Evolutionary conservation across 2,888 invertebrate genomes (phyloP), one percentile per base, ranked within the genome.

Genomic region (Cheilosia variabilis): DNA sequence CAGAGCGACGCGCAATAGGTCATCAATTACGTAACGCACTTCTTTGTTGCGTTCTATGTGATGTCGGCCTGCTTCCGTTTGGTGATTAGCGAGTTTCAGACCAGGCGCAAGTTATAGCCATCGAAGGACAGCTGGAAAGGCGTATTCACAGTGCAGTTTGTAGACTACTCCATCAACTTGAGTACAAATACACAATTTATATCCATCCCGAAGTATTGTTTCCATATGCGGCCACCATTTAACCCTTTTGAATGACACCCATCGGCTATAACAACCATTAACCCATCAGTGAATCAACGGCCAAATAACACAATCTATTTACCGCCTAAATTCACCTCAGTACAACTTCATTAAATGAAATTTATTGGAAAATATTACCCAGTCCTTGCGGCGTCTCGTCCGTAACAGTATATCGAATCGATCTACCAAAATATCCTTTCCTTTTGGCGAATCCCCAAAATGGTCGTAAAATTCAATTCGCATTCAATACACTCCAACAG

Each of bases 271-370:
- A 19, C 47, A 37, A 37, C 72, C 65, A 83, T 78, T 72, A 83
- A 79, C 50, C 84, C 65, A 60, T 63, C 71, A 77, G 37, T 52
- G 45, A 41, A 69, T 52, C 34, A 68, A 75, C 15, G 13, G 15
- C 55, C 31, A 53, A 57, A 53, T 19, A 78, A 53, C 68, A 62
- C 58, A 52, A 76, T 76, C 63, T 63, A 41, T 75, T 63, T 57
- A 69, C 79, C 75, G 75, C 73, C 77, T 41, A 66, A 72, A 66
- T 66, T 63, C 34, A 81, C 81, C 86, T 86, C 76, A 68, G 31
- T 63, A 86, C 81, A 77, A 86, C 72, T 86, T 86, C 86, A 86
- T 86, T 86, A 86, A 86, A 86, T 68, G 77, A 53, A 86, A 86
- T 86, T 86, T 86, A 86, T 86, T 81, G 72, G 62, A 73, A 75